Evolutionary conservation across 2,113 vertebrate genomes (phyloP), one percentile per base, ranked within the genome.

Genomic region (Larimichthys polyactis): DNA sequence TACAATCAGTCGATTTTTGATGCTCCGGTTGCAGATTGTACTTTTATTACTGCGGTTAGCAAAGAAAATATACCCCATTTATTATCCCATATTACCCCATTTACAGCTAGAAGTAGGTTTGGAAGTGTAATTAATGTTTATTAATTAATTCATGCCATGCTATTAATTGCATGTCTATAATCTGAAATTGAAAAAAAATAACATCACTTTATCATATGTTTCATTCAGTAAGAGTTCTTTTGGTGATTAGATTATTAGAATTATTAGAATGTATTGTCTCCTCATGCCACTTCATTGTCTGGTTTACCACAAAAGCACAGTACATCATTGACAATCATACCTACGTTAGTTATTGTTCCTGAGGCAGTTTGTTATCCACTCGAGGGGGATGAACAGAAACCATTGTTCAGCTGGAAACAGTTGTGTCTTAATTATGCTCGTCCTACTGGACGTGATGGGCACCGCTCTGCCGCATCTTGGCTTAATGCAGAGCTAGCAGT

Each of bases 401-500:
- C 46, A 40, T 68, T 66, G 58, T 67, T 88, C 67, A 67, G 49
- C 66, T 78, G 79, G 32, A 82, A 77, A 74, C 79, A 27, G 62
- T 66, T 20, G 57, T 62, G 40, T 83, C 75, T 85, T 86, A 78
- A 82, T 84, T 68, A 63, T 82, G 85, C 75, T 43, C 58, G 40
- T 59, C 81, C 57, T 76, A 9, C 77, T 82, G 69, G 63, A 84
- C 66, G 70, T 63, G 78, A 85, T 57, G 69, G 70, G 57, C 40
- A 36, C 52, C 54, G 62, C 77, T 72, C 52, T 27, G 64, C 51
- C 3, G 1, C 46, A 57, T 85, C 77, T 81, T 71, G 17, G 46
- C 64, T 62, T 79, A 75, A 84, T 75, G 89, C 73, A n/a, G 54
- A 81, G 67, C 71, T 36, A 84, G 85, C 85, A 82, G 71, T 88